Evolutionary conservation across 1,140 invertebrate genomes (phyloP), one percentile per base, ranked within the genome.

Genomic region (Papilio polyxenes): DNA sequence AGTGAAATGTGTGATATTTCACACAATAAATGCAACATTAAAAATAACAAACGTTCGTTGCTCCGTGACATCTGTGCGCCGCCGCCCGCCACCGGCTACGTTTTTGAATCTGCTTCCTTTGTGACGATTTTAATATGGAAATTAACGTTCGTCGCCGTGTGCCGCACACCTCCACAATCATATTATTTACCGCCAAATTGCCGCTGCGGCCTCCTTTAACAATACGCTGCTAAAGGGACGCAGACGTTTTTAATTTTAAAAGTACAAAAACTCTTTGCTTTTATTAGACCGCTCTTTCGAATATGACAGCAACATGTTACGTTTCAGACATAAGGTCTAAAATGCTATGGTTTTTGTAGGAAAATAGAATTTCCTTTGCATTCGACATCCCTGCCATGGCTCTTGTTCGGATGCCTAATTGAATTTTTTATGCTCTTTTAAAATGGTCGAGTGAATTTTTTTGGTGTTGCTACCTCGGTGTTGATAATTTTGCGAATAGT

Each of bases 71-170:
- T 74, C 83, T 86, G 82, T 85, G 86, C 85, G 83, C 85, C 86
- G 85, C 87, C 51, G 15, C 88, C 86, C 85, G 87, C 87, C 87
- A 84, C 85, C 85, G 87, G 88, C 87, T 87, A 87, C 89, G 92
- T 93, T 94, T 94, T 94, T 93, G 92, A 93, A 93, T 93, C 90
- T 92, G 92, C 90, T 93, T 93, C 92, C 92, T 93, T 93, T 93
- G 92, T 93, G 92, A 89, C 91, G 92, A 91, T 94, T 93, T 93
- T 94, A 94, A 94, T 94, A 94, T 94, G 93, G 93, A 94, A 94
- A 93, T 94, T 94, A 94, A 93, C 89, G 91, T 92, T 93, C 88
- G 86, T 86, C 85, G 89, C 88, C 91, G 91, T 91, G 89, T 89
- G 91, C 87, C 90, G 85, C 86, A 91, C 89, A 93, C 92, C 89